Evolutionary conservation across 2,113 vertebrate species (phyloP).

Genomic region (Vireo altiloquus): DNA sequence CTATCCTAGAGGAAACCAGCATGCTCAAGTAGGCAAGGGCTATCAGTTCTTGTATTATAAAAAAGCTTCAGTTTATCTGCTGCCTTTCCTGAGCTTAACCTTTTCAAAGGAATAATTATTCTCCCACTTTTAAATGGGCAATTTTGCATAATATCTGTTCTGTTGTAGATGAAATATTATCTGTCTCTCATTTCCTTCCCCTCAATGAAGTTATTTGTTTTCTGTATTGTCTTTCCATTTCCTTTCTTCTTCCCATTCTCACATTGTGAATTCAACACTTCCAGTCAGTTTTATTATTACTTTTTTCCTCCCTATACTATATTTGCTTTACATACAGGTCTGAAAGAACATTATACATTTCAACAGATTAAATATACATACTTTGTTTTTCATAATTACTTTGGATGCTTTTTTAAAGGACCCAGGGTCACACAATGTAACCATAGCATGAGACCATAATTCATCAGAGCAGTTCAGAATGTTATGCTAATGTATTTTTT

Average conservation of each 20-base stretch:
- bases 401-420: not conserved
- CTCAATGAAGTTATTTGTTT: not conserved
- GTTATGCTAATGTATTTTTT: not conserved
- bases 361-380: not conserved
- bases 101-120: not conserved
- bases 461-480: not conserved
- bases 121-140: not conserved
- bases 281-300: not conserved
- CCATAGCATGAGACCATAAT: rapidly evolving
- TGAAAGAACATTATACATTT: not conserved
- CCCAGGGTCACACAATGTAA: not conserved
- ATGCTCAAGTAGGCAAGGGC: not conserved
- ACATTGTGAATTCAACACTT: not conserved
- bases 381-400: not conserved
- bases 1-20: not conserved
- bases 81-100: not conserved
- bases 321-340: not conserved
- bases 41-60: not conserved
- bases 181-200: not conserved
- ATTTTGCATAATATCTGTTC: not conserved
- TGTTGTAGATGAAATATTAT: not conserved
- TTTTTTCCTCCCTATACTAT: rapidly evolving
- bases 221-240: not conserved
- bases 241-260: not conserved
- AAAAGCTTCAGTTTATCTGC: not conserved